Evolutionary conservation across 2,888 invertebrate species (phyloP).

Genomic region (Proisotoma minuta): DNA sequence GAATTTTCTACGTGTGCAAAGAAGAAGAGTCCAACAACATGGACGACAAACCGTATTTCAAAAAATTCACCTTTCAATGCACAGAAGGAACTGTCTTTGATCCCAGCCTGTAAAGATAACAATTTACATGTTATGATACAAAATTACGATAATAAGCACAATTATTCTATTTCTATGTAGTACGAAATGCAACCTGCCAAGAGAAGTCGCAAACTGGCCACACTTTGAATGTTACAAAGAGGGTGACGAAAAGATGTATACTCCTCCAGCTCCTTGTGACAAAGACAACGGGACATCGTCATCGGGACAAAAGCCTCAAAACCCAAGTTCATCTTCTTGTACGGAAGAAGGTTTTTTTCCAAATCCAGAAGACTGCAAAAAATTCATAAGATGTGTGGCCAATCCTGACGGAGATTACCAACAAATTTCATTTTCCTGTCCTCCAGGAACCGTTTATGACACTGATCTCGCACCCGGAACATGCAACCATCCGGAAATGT

Average conservation of each 20-base stretch:
- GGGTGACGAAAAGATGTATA: neutral
- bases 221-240: slow-evolving; percentile 25
- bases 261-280: slow-evolving; percentile 17
- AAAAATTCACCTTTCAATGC: slow-evolving; percentile 32
- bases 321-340: slow-evolving; percentile 9
- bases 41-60: slow-evolving; percentile 21
- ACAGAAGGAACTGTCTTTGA: slow-evolving; percentile 37
- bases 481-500: slow-evolving; percentile 41
- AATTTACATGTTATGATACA: neutral
- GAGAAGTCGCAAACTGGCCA: slow-evolving; percentile 27
- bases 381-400: slow-evolving; percentile 38
- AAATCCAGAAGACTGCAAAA: slow-evolving; percentile 34
- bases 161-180: neutral
- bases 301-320: neutral
- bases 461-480: slow-evolving; percentile 25
- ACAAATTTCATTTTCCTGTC: slow-evolving; percentile 37
- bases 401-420: slow-evolving; percentile 25
- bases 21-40: slow-evolving; percentile 13
- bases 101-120: slow-evolving; percentile 13
- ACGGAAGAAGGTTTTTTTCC: slow-evolving; percentile 33
- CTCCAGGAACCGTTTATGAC: slow-evolving; percentile 39
- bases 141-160: neutral
- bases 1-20: slow-evolving; percentile 35
- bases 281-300: slow-evolving; percentile 19
- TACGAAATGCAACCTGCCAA: slow-evolving; percentile 28